Conservation (phyloP, 2,797 vertebrate genomes). For the Xenopus petersii region DNA sequence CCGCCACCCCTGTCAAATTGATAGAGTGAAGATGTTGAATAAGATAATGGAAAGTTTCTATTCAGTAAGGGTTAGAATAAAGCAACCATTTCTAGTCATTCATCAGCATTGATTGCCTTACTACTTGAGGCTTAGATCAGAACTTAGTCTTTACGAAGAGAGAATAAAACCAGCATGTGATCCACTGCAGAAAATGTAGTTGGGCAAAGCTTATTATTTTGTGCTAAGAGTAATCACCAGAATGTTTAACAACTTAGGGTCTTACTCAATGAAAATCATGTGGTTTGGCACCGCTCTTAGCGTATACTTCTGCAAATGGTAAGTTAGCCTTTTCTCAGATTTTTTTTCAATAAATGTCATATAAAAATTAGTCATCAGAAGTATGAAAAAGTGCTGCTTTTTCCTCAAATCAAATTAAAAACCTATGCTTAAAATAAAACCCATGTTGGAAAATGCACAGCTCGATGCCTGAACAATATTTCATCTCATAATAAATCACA, state of each 20-base stretch:
- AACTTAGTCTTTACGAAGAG: constrained; percentile 67
- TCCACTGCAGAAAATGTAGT: constrained; percentile 47
- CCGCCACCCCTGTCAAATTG: constrained; percentile 89
- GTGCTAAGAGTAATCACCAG: constrained; percentile 31
- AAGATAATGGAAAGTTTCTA: constrained; percentile 98
- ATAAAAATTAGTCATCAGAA: constrained; percentile 3
- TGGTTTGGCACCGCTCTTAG: constrained; percentile 17
- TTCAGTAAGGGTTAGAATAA: constrained; percentile 87
- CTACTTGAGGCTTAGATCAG: constrained; percentile 71
- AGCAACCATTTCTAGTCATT: constrained; percentile 87
- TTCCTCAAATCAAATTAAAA: not conserved
- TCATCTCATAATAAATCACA: no score
- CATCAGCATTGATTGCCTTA: constrained; percentile 91
- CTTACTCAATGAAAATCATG: constrained; percentile 41
- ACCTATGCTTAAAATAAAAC: not conserved
- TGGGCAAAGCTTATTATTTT: constrained; percentile 52
- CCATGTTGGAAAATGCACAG: not conserved
- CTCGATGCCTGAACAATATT: no score
- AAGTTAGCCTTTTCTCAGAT: constrained; percentile 9
- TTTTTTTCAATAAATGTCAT: constrained; percentile 7
- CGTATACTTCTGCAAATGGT: constrained; percentile 14
- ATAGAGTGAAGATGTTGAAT: constrained; percentile 93
- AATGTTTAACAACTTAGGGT: constrained; percentile 53
- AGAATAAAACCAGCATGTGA: constrained; percentile 62
- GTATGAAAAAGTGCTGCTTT: not conserved